A percentile compares a stretch with the other conserved stretches of the same genome.
Evolutionary conservation across 2,113 vertebrate genomes (phyloP).

Genomic region (Anguilla rostrata): DNA sequence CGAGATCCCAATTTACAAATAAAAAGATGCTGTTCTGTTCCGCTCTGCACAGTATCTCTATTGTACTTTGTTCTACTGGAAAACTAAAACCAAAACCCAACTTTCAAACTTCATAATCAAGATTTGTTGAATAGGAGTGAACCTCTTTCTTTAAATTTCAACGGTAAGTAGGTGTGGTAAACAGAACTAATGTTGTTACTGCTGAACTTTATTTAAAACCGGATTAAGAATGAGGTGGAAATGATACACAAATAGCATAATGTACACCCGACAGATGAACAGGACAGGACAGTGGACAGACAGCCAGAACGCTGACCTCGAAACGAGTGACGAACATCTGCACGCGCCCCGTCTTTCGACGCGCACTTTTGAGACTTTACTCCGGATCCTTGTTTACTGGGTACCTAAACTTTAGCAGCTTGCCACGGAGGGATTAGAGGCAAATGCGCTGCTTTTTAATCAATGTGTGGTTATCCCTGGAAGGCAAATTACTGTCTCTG

Average conservation of each 20-base stretch:
- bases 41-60: background rate
- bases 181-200: background rate
- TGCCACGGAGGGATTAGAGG: constrained; percentile 39
- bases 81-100: background rate
- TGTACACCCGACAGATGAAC: background rate
- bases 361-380: constrained; percentile 4
- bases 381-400: constrained; percentile 25
- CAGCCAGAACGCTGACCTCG: background rate
- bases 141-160: background rate
- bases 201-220: background rate
- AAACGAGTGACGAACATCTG: background rate
- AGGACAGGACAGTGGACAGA: background rate
- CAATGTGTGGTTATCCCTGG: constrained; percentile 44
- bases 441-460: constrained; percentile 42
- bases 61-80: constrained; percentile 20
- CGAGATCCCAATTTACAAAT: constrained; percentile 39
- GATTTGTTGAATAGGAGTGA: background rate
- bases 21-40: constrained; percentile 6
- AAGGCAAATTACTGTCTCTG: constrained; percentile 42
- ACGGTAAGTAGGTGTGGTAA: background rate
- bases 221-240: background rate
- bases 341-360: constrained; percentile 37
- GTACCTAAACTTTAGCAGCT: constrained; percentile 26
- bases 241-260: no score
- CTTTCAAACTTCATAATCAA: background rate